Base-by-base conservation (phyloP, 2,797 vertebrate species). In the Mus minutoides region DNA sequence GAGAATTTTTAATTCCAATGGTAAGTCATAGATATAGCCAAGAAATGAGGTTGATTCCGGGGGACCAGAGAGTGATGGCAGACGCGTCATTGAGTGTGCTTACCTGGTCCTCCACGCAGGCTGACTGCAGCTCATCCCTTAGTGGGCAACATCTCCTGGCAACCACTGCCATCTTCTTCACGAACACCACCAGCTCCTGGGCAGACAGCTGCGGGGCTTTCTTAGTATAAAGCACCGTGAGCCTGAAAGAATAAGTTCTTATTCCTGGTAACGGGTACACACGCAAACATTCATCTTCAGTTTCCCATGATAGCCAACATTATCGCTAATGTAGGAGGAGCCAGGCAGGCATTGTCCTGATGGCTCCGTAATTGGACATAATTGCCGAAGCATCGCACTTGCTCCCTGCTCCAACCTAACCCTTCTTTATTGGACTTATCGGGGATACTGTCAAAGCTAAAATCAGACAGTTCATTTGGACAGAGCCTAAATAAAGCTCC, bases 181-280 rank as follows among this genome's bases (percentile, higher is more conserved):
- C 95, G 75, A 97, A 83, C 9, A 40, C 16, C 21, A 96, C 73
- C 77, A 98, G 89, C 43, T 98, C 97, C 3, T 96, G 21, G 0
- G 71, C 16, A 26, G 96, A 43, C 9, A 98, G 92, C 77, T 98
- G 97, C 0, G 98, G 98, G 80, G 97, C 97, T 97, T 95, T 98
- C 96, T 95, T 97, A 75, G 91, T 95, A 56, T 98, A 98, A 67
- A 89, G 94, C 43, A 95, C 0, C 73, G 97, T 76, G 26, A 98
- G 83, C 62, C 98, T 98, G 91, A 94, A 98, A 98, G 0, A 73
- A 88, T 22, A 90, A 88, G 26, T 86, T 78, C 37, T 22, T 56
- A 95, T 24, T 88, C 58, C 24, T 58, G 24, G 46, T 5, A 75
- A 82, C 56, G 54, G 17, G 31, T 77, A 5, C 54, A 4, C 21